phyloP scores from a whole-genome alignment of 35 echinoderm and acorn worm genomes.

The Anneissia japonica region DNA sequence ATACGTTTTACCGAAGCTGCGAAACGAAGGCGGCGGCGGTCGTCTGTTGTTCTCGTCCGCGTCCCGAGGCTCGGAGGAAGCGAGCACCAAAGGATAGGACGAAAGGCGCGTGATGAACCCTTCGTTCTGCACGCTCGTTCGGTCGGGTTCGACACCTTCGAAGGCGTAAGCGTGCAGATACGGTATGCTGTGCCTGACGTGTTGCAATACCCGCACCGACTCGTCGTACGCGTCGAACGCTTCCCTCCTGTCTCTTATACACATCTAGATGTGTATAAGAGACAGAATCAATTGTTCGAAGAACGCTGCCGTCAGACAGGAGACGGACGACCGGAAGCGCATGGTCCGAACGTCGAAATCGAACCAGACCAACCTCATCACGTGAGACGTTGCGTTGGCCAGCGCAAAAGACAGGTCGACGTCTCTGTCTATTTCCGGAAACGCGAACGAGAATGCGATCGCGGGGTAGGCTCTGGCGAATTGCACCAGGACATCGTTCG shows the following conservation, averaged over 20 bases:
- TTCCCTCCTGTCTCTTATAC: no score
- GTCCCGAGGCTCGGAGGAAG: background rate
- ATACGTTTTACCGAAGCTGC: background rate
- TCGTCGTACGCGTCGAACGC: background rate
- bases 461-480: background rate
- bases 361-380: background rate
- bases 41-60: background rate
- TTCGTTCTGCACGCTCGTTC: background rate
- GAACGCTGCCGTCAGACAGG: background rate
- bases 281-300: background rate
- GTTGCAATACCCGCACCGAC: background rate
- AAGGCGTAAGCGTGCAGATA: background rate
- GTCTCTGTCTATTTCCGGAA: background rate
- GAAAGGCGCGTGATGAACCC: background rate
- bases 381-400: background rate
- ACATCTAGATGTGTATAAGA: background rate
- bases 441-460: background rate
- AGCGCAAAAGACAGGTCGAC: background rate
- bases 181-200: background rate
- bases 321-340: background rate
- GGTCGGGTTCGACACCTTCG: background rate
- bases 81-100: background rate
- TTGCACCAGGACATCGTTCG: background rate
- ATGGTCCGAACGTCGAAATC: background rate
- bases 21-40: background rate